Conservation (phyloP, 2,888 invertebrate genomes). For the Tetheella fluctuosa region DNA sequence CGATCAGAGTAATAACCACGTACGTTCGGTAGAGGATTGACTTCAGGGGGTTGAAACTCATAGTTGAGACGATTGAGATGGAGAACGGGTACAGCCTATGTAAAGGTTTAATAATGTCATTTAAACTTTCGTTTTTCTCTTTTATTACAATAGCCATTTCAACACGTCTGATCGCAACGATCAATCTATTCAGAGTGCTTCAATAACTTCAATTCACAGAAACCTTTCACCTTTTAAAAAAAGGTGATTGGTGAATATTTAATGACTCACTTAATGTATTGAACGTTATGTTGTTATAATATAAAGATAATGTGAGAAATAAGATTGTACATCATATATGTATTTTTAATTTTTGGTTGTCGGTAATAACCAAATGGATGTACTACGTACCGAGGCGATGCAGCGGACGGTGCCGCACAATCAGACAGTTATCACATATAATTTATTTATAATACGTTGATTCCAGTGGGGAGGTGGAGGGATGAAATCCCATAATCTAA, state of each 20-base stretch:
- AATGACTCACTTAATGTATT: neutral
- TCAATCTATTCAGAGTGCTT: neutral
- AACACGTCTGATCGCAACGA: neutral
- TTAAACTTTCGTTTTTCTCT: neutral
- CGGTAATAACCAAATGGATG: no score
- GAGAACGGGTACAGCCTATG: conserved; percentile 13
- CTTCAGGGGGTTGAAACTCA: neutral
- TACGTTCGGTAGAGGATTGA: conserved; percentile 6
- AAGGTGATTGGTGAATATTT: neutral
- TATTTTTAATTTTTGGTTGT: no score
- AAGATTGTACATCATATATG: no score
- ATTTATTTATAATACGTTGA: neutral
- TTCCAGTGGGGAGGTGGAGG: neutral
- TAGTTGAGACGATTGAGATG: neutral
- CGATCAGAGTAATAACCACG: neutral
- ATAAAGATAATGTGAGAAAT: neutral
- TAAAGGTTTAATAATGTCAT: neutral
- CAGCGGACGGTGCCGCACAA: no score
- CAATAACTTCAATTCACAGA: neutral
- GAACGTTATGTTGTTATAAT: no score
- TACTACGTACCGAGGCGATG: no score
- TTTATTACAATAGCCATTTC: neutral
- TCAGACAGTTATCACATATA: neutral
- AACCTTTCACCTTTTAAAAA: no score
- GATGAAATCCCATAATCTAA: neutral